Conservation (phyloP, 2,113 vertebrate genomes). For the Cyanoramphus novaezelandiae region DNA sequence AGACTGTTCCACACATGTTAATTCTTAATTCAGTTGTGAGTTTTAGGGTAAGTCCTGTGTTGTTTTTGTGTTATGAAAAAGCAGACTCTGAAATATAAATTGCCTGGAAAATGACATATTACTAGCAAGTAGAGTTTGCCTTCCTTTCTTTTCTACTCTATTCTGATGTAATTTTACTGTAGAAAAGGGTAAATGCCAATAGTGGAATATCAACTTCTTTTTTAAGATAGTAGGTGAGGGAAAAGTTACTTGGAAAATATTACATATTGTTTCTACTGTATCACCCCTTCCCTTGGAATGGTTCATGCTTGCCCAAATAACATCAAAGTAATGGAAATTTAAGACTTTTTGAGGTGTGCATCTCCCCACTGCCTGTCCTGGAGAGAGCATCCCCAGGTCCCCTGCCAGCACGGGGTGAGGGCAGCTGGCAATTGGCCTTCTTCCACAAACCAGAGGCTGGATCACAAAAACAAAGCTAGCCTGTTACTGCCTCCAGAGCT, state of each 20-base stretch:
- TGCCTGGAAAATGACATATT: not conserved
- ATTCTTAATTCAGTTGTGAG: not conserved
- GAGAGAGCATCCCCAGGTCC: not conserved
- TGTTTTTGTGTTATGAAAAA: not conserved
- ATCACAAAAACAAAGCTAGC: constrained; percentile 4
- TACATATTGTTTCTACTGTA: not conserved
- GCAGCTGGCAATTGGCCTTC: not conserved
- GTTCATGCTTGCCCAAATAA: not conserved
- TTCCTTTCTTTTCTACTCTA: not conserved
- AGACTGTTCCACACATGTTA: not conserved
- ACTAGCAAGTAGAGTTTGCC: not conserved
- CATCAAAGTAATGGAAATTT: not conserved
- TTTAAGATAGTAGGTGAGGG: not conserved
- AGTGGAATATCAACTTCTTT: not conserved
- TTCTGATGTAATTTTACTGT: not conserved
- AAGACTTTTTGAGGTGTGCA: not conserved
- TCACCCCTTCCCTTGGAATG: not conserved
- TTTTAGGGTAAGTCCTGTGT: not conserved
- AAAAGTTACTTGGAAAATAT: not conserved
- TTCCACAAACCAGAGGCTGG: not conserved
- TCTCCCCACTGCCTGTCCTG: not conserved
- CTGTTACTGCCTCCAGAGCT: not conserved
- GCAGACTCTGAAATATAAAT: not conserved
- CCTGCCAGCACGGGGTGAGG: not conserved
- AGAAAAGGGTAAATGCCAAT: not conserved